phyloP scores from a whole-genome alignment of 2,797 vertebrate species.

The Crocidura indochinensis region DNA sequence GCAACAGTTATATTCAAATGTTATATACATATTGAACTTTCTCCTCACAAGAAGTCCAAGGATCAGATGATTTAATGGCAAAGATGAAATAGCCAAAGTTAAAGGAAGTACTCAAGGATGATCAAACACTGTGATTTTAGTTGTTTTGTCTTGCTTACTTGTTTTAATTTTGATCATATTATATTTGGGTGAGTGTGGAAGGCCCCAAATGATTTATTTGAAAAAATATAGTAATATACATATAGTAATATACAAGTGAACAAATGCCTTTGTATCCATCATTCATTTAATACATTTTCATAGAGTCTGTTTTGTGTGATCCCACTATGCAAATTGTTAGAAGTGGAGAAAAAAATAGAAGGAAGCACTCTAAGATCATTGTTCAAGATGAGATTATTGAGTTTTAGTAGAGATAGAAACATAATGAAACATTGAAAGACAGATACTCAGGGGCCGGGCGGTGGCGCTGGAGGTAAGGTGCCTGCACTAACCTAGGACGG shows the following conservation, averaged over 20 bases:
- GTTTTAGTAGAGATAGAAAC: background rate
- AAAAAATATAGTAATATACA: constrained; percentile 35
- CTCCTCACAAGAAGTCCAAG: background rate
- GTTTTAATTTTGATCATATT: constrained; percentile 29
- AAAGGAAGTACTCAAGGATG: background rate
- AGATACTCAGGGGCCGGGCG: too few species aligned
- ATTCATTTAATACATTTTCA: constrained; percentile 27
- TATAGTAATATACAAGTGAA: constrained; percentile 11
- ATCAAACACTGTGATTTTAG: background rate
- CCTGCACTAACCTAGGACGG: too few species aligned
- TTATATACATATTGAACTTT: background rate
- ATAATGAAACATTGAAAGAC: background rate
- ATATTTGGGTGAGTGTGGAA: background rate
- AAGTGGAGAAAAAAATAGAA: background rate
- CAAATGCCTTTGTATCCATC: background rate
- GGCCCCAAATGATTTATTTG: background rate
- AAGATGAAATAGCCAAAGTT: background rate
- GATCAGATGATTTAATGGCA: background rate
- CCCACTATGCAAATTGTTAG: background rate
- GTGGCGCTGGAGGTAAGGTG: too few species aligned
- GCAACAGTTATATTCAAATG: background rate
- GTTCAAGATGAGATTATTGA: background rate
- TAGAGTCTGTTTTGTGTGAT: constrained; percentile 1
- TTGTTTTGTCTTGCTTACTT: background rate
- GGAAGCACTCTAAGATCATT: background rate